Conservation (phyloP, 2,888 invertebrate species). For the Crossocerus cetratus region DNA sequence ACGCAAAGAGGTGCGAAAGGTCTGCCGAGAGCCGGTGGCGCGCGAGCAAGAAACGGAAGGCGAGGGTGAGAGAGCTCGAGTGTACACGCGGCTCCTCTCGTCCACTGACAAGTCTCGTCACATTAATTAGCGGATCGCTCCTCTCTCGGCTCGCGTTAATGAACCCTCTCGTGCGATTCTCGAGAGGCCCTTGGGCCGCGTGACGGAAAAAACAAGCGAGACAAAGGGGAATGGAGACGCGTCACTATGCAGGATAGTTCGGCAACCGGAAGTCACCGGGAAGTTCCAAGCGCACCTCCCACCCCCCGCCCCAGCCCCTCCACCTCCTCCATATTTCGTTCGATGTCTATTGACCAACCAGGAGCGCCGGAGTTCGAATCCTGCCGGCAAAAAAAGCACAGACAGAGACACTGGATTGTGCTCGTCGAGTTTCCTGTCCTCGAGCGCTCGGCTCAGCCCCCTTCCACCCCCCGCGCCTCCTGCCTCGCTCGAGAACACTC, state of each 20-base stretch:
- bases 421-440: conserved; percentile 13
- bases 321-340: not conserved
- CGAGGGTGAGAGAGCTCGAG: conserved; percentile 20
- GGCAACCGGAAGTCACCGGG: conserved; percentile 1
- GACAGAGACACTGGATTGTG: conserved; percentile 6
- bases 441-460: conserved; percentile 26
- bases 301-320: no score
- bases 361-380: not conserved
- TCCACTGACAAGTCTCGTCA: conserved; percentile 58
- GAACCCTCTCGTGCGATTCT: conserved; percentile 54
- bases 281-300: not conserved
- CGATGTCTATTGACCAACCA: not conserved
- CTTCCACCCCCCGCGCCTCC: conserved; percentile 30
- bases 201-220: conserved; percentile 47
- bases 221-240: conserved; percentile 29
- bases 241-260: no score
- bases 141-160: conserved; percentile 53
- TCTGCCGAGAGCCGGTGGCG: conserved; percentile 7
- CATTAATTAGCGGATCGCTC: conserved; percentile 63
- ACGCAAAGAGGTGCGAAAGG: conserved; percentile 25
- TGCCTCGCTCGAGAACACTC: conserved; percentile 22
- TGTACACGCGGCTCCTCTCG: conserved; percentile 36
- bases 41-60: conserved; percentile 27
- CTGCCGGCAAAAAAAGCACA: no score
- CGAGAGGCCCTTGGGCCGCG: conserved; percentile 32